Percentiles rank a stretch among this genome's conserved stretches.
Conservation (phyloP, 2,797 vertebrate species). For the Tolypeutes matacus region DNA sequence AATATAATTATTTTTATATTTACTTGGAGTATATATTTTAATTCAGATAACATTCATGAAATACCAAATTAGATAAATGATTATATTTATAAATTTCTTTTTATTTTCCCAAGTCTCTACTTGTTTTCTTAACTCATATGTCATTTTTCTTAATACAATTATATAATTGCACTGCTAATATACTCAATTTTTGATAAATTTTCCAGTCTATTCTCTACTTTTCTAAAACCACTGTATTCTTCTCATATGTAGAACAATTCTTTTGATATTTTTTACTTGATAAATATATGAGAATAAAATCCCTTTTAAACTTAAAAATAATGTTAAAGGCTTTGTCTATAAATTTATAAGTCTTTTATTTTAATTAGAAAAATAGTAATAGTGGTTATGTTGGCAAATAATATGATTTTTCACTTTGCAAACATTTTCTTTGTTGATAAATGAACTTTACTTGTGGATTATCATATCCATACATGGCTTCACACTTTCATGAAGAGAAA, state of each 20-base stretch:
- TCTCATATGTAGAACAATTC: not conserved
- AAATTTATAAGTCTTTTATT: not conserved
- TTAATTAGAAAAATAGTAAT: not conserved
- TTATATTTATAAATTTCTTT: not conserved
- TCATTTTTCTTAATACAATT: not conserved
- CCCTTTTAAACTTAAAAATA: not conserved
- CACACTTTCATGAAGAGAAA: not conserved
- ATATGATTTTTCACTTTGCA: not conserved
- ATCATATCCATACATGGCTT: not conserved
- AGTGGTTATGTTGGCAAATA: not conserved
- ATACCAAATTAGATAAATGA: not conserved
- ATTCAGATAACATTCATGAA: not conserved
- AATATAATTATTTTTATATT: not conserved
- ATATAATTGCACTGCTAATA: not conserved
- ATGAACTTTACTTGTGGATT: rapidly evolving
- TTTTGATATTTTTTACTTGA: not conserved
- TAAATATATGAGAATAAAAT: not conserved
- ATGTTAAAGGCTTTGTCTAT: not conserved
- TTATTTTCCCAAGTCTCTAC: not conserved
- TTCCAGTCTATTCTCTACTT: not conserved
- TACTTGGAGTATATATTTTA: not conserved
- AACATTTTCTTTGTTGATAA: not conserved
- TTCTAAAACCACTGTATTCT: not conserved
- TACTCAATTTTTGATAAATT: not conserved
- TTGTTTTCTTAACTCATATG: not conserved